phyloP scores from a whole-genome alignment of 2,113 vertebrate species.

The Ceyx melanurus region DNA sequence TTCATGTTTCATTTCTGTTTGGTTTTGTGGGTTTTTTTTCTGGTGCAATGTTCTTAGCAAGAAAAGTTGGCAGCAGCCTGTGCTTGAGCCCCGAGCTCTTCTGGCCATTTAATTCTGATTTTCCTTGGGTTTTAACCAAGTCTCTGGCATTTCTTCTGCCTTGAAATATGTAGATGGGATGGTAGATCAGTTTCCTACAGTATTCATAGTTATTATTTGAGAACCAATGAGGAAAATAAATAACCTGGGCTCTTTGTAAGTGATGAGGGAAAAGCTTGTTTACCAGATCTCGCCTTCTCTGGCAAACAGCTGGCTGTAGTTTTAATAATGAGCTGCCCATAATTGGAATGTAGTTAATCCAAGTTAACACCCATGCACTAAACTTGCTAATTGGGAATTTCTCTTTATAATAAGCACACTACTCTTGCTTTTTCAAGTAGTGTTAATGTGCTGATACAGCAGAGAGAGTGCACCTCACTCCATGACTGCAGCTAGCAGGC shows the following conservation, averaged over 20 bases:
- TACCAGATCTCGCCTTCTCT: constrained; percentile 31
- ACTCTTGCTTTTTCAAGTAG: constrained; percentile 54
- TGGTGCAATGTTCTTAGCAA: not conserved
- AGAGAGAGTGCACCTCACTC: constrained; percentile 29
- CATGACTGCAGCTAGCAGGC: constrained; percentile 40
- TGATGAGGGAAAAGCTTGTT: constrained; percentile 1
- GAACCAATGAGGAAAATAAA: not conserved
- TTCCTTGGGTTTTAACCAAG: not conserved
- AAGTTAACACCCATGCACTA: constrained; percentile 57
- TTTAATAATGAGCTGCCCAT: constrained; percentile 69
- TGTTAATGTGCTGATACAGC: constrained; percentile 51
- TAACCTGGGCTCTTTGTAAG: not conserved
- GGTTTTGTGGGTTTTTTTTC: not conserved
- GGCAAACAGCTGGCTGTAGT: constrained; percentile 64
- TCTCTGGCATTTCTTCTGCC: not conserved
- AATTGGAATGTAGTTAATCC: constrained; percentile 66
- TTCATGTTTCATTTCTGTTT: not conserved
- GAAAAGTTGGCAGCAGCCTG: not conserved
- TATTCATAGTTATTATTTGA: not conserved
- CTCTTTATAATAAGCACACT: constrained; percentile 65
- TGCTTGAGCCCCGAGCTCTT: not conserved
- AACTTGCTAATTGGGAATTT: constrained; percentile 69
- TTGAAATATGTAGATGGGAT: not conserved
- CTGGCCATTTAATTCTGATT: not conserved
- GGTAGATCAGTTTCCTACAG: not conserved